Evolutionary conservation across 2,113 vertebrate genomes (phyloP).

Genomic region (Poeciliopsis prolifica): DNA sequence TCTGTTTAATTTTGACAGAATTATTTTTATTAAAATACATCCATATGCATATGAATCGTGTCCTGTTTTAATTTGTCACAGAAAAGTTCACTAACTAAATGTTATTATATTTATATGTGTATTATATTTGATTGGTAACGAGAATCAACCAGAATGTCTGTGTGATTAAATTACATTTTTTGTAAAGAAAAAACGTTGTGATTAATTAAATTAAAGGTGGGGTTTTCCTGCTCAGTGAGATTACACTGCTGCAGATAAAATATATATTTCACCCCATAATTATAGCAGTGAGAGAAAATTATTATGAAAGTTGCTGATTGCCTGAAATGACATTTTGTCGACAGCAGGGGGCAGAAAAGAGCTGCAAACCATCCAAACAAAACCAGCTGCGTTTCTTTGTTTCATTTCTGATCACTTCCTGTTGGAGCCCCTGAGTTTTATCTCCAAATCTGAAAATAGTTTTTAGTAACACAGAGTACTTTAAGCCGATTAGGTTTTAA

Average conservation of each 20-base stretch:
- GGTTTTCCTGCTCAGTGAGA: neutral
- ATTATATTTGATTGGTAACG: no score
- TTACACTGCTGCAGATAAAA: neutral
- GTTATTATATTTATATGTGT: no score
- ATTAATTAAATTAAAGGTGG: neutral
- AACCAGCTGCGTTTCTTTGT: neutral
- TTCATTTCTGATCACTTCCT: neutral
- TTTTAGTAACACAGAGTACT: neutral
- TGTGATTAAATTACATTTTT: no score
- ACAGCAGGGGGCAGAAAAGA: conserved; percentile 59
- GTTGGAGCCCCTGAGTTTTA: neutral
- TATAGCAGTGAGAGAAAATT: no score
- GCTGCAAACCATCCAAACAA: neutral
- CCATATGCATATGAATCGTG: conserved; percentile 82
- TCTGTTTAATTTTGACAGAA: conserved; percentile 99
- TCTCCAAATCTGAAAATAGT: neutral
- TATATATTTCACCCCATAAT: no score
- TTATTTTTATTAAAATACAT: conserved; percentile 99
- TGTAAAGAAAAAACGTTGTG: no score
- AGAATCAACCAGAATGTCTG: no score
- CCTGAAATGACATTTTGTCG: neutral
- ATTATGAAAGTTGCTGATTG: neutral
- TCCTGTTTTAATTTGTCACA: conserved; percentile 26
- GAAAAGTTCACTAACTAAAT: neutral
- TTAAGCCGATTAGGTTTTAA: neutral